Base-by-base conservation (phyloP, 2,797 vertebrate genomes). In the Galago senegalensis region DNA sequence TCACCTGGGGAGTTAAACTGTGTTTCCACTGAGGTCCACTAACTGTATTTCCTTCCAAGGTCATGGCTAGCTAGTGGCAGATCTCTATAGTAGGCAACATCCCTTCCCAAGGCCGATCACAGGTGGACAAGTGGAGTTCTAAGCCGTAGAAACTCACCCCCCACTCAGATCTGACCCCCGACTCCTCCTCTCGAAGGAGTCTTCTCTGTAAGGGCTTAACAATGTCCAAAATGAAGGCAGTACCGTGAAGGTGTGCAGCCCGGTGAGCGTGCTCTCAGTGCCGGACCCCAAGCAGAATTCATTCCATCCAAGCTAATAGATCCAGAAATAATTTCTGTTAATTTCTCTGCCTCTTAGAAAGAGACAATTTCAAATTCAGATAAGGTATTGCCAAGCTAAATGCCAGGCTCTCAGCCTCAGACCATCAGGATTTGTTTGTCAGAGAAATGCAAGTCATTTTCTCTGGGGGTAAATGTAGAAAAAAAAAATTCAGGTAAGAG, bases 381-480 rank as follows among this genome's bases (percentile, higher is more conserved):
- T 82, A 96, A 96, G 69, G 37, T n/a, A 23, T 40, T 34, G 12
- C 79, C 6, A 7, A 85, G 43, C 82, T 80, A 58, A 69, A 69
- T 79, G 40, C 92, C 81, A 29, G 97, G 60, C 92, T 86, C 83
- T 94, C 65, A 84, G 21, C 82, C 73, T 29, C 21, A 93, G 72
- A 77, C 84, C 60, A 80, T 91, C 75, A 77, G 95, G 75, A 72
- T 86, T 40, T 87, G 92, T 91, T 95, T 82, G 56, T 63, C 70
- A 29, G 25, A 53, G 27, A 95, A 46, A 93, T 7, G 12, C 40
- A 83, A 82, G 79, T 87, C 79, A 92, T 46, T 92, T 94, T 82
- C 72, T 58, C 72, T 43, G 31, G 16, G 60, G 49, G 27, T 14
- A 16, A 72, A 23, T 7, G 65, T 7, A 72, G 27, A 7, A n/a